Conservation (phyloP, 2,797 vertebrate species). For the Leucoraja ocellata region DNA sequence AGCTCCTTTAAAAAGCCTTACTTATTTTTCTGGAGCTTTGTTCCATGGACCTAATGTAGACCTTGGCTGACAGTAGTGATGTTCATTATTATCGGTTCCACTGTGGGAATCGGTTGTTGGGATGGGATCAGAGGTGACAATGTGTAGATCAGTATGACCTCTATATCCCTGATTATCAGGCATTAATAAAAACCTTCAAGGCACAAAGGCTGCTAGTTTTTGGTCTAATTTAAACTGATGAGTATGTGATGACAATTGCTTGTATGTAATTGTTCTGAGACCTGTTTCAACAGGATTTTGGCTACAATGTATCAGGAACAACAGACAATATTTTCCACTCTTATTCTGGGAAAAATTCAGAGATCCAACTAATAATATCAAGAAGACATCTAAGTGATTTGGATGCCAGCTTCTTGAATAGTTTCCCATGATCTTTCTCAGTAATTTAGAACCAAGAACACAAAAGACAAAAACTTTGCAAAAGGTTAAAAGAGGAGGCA, state of each 20-base stretch:
- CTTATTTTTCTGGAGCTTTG: background rate
- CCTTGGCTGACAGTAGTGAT: background rate
- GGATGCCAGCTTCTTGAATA: background rate
- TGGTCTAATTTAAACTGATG: background rate
- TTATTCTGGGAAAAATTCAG: background rate
- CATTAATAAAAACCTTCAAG: background rate
- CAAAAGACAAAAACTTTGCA: background rate
- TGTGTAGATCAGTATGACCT: too few species aligned
- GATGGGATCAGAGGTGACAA: too few species aligned
- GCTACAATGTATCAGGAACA: background rate
- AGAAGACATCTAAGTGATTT: background rate
- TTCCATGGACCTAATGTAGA: background rate
- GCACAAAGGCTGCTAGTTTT: background rate
- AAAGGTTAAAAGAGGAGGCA: background rate
- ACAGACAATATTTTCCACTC: background rate
- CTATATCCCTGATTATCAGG: too few species aligned
- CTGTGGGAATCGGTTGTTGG: too few species aligned
- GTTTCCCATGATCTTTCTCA: background rate
- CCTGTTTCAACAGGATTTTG: background rate
- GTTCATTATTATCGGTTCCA: too few species aligned
- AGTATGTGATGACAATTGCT: background rate
- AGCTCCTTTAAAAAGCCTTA: background rate
- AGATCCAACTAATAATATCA: background rate
- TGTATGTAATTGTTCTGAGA: background rate
- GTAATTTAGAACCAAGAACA: background rate